These are phyloP conservation scores for Unio delphinus DNA, from an alignment of 2,888 invertebrate species.

Conservation along the genomic window DNA sequence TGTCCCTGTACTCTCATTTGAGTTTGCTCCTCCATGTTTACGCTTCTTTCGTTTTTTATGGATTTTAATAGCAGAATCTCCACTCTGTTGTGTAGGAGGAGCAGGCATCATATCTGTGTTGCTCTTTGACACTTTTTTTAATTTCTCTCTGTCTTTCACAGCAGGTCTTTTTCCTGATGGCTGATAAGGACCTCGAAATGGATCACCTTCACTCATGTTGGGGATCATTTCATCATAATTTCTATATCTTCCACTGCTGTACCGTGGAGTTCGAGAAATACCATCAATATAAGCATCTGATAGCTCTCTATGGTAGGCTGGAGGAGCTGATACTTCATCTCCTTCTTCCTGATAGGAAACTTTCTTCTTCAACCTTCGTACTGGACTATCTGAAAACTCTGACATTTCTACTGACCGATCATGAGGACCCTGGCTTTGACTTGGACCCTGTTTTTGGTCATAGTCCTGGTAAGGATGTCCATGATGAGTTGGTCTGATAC, in stretches of 20 bases:
- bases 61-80: constrained; percentile 5
- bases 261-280: constrained; percentile 42
- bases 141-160: constrained; percentile 8
- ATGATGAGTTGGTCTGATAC: constrained; percentile 38
- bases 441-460: constrained; percentile 1
- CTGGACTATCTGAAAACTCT: constrained; percentile 2
- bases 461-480: constrained; percentile 3
- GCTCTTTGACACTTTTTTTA: constrained; percentile 16
- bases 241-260: constrained; percentile 30
- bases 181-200: constrained; percentile 41
- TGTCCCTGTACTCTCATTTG: constrained; percentile 25
- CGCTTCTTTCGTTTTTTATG: constrained; percentile 28
- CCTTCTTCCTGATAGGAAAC: constrained; percentile 19
- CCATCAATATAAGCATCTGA: constrained; percentile 44
- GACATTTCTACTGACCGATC: constrained; percentile 24
- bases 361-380: constrained; percentile 7
- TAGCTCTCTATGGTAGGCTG: constrained; percentile 28
- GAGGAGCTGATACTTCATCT: constrained; percentile 12
- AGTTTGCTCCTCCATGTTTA: constrained; percentile 20
- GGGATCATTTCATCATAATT: constrained; percentile 47
- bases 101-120: constrained; percentile 15
- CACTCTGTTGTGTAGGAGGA: background rate
- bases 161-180: constrained; percentile 36
- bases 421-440: background rate
- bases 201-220: constrained; percentile 38